Base-by-base conservation (phyloP, 2,797 vertebrate genomes). In the Mycteria americana region DNA sequence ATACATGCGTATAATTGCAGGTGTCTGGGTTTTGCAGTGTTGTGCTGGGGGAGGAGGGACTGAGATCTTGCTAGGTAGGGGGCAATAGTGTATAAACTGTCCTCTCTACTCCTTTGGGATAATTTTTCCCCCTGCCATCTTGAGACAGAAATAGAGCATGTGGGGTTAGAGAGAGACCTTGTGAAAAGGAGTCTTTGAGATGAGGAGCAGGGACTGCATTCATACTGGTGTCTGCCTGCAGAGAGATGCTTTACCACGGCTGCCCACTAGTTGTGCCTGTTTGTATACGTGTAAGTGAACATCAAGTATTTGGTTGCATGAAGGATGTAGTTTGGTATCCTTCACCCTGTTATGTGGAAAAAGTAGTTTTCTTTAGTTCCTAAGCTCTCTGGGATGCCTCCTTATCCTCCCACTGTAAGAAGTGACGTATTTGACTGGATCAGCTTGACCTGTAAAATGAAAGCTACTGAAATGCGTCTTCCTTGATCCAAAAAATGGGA, bases 221-320 rank as follows among this genome's bases (percentile, higher is more conserved):
- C 7, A 2, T 3, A 9, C 65, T 0, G 0, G 16, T 9, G 70
- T 35, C 2, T 4, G n/a, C 18, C 41, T 50, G 53, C 0, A 0
- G 48, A 45, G 51, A 57, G 67, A 39, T 39, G 45, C 62, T 86
- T 67, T 33, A 5, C 50, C 6, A 0, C 3, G 25, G 68, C 45
- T 59, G 37, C 25, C n/a, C 11, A 0, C 5, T 10, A 7, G 5
- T 17, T 54, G 19, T 65, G 70, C 31, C 65, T 10, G 4, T 56
- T 31, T 28, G n/a, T 74, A 3, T 25, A 1, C 0, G 0, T 15
- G 13, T n/a, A 23, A 60, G 70, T 19, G 67, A 60, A 24, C 50
- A 22, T 19, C 51, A 14, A 5, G 53, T 24, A 5, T 79, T 31
- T 74, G 70, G 8, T 5, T 74, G 41, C 45, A 9, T 9, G 8